Percentiles rank a stretch among this genome's conserved stretches.
Conservation (phyloP, 2,797 vertebrate species). For the Crypturellus tataupa region DNA sequence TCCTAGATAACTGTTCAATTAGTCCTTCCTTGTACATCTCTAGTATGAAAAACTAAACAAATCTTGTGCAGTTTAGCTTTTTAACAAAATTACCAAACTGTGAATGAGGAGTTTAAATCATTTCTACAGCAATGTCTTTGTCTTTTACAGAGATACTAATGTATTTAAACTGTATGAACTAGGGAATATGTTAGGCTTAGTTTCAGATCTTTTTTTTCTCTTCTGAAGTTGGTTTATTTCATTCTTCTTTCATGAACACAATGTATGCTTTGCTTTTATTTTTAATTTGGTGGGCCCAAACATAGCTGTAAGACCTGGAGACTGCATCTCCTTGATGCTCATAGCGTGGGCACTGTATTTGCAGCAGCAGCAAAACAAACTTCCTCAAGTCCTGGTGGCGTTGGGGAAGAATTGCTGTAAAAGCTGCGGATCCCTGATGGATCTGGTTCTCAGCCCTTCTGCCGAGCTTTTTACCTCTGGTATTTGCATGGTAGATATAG, state of each 20-base stretch:
- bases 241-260: background rate
- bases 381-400: background rate
- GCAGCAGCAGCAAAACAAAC: background rate
- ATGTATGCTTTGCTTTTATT: background rate
- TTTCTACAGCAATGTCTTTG: background rate
- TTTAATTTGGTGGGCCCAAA: background rate
- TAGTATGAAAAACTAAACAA: background rate
- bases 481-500: background rate
- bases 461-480: background rate
- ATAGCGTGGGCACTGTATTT: fast-evolving
- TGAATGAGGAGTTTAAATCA: background rate
- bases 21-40: background rate
- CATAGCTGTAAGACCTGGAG: background rate
- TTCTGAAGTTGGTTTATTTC: background rate
- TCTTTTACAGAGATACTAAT: background rate
- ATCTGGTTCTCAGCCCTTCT: background rate
- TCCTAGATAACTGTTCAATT: slow-evolving; percentile 19
- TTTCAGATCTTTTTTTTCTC: background rate
- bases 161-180: background rate
- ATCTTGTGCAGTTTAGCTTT: background rate
- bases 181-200: background rate
- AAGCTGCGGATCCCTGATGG: fast-evolving
- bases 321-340: background rate
- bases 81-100: background rate
- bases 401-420: background rate